Conservation (phyloP, 2,888 invertebrate species). For the Ochlodes sylvanus region DNA sequence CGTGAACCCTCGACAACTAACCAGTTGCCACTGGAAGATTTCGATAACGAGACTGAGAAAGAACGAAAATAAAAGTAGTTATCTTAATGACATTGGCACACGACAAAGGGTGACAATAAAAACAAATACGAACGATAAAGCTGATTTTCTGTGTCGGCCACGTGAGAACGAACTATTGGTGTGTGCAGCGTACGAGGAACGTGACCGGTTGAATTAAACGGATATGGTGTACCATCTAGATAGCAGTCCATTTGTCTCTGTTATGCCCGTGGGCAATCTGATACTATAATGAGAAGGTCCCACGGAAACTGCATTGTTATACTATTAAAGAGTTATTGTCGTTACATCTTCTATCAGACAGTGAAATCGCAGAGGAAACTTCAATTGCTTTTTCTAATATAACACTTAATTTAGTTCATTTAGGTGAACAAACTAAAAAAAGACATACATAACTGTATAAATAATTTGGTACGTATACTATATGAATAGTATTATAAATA, state of each 20-base stretch:
- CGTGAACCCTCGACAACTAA: conserved; percentile 51
- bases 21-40: conserved; percentile 50
- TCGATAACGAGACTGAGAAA: conserved; percentile 60
- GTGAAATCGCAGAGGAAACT: neutral
- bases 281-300: conserved; percentile 46
- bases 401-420: neutral
- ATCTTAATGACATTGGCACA: conserved; percentile 55
- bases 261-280: conserved; percentile 24
- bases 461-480: neutral
- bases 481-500: conserved; percentile 1
- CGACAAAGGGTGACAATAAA: conserved; percentile 51
- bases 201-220: conserved; percentile 19
- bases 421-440: neutral
- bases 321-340: conserved; percentile 13
- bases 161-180: conserved; percentile 15
- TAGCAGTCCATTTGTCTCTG: conserved; percentile 26
- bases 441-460: neutral
- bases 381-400: neutral
- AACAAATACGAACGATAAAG: conserved; percentile 45
- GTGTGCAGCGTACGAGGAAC: conserved; percentile 8
- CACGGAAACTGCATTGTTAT: conserved; percentile 57
- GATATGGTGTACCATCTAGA: conserved; percentile 28
- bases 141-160: conserved; percentile 17
- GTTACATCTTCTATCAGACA: neutral
- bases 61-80: conserved; percentile 55